phyloP scores from a whole-genome alignment of 1,140 invertebrate genomes.

The Macrotrachela quadricornifera region DNA sequence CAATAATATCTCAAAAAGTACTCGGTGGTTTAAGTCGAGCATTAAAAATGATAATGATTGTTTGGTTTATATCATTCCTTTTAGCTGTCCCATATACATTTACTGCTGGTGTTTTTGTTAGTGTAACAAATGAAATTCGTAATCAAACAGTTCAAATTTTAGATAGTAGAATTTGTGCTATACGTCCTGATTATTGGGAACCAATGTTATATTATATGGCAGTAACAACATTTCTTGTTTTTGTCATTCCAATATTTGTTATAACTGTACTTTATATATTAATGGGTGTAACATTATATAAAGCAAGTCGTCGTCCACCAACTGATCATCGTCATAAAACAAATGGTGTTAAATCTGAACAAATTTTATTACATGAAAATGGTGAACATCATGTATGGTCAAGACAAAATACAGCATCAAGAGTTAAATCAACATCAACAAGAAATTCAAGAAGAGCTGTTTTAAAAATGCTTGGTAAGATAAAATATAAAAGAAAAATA shows the following conservation, averaged over 20 bases:
- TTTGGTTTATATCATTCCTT: slow-evolving; percentile 54
- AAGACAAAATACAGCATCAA: too few relatives aligned
- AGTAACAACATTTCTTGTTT: slow-evolving; percentile 29
- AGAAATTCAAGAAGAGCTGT: slow-evolving; percentile 18
- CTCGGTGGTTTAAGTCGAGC: slow-evolving; percentile 54
- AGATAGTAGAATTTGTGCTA: too few relatives aligned
- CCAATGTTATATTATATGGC: too few relatives aligned
- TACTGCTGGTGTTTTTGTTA: neutral
- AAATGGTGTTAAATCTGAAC: too few relatives aligned
- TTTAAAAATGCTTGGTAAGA: slow-evolving; percentile 23
- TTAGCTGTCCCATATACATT: slow-evolving; percentile 45
- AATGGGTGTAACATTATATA: slow-evolving; percentile 25
- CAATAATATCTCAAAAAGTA: slow-evolving; percentile 62
- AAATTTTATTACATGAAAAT: too few relatives aligned
- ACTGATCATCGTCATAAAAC: too few relatives aligned
- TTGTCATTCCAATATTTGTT: slow-evolving; percentile 28
- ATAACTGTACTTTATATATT: slow-evolving; percentile 27
- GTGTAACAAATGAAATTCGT: too few relatives aligned
- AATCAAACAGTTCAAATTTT: too few relatives aligned
- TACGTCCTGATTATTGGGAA: too few relatives aligned
- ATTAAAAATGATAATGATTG: slow-evolving; percentile 48
- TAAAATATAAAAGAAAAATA: neutral
- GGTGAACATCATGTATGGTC: too few relatives aligned
- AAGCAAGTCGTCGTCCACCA: slow-evolving; percentile 14
- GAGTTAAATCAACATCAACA: neutral